A percentile compares a stretch with the other conserved stretches of the same genome.
Evolutionary conservation across 2,797 vertebrate genomes (phyloP).

Genomic region (Leucoraja ocellata): DNA sequence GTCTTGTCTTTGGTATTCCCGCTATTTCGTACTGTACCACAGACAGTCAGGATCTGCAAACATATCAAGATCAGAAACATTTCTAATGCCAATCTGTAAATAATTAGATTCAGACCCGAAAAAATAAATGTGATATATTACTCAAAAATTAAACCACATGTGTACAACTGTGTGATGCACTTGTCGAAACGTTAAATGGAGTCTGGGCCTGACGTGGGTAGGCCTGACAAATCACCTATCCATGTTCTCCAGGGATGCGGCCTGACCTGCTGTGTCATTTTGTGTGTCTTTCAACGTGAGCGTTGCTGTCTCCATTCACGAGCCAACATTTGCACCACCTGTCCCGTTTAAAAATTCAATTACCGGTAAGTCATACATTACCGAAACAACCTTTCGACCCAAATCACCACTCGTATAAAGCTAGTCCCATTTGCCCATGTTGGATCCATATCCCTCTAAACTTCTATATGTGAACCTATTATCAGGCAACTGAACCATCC

Average conservation of each 20-base stretch:
- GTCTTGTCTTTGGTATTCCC: not conserved
- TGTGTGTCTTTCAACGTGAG: no score
- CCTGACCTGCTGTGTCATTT: no score
- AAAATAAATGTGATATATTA: not conserved
- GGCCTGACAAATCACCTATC: no score
- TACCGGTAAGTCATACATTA: not conserved
- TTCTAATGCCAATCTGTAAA: not conserved
- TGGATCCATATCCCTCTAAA: no score
- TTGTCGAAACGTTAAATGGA: not conserved
- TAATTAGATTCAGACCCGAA: not conserved
- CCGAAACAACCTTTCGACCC: no score
- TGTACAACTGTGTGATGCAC: not conserved
- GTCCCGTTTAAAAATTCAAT: not conserved
- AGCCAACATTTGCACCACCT: not conserved
- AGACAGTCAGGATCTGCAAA: conserved; percentile 26
- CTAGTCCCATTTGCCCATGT: no score
- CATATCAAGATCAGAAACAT: not conserved
- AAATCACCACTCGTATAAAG: no score
- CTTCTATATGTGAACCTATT: no score
- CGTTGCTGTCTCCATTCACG: not conserved
- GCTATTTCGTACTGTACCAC: not conserved
- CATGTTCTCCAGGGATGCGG: no score
- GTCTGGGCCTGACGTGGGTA: no score
- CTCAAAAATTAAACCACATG: not conserved
- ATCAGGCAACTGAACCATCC: no score